Evolutionary conservation across 2,797 vertebrate species (phyloP).

Genomic region (Macropus fuliginosus): DNA sequence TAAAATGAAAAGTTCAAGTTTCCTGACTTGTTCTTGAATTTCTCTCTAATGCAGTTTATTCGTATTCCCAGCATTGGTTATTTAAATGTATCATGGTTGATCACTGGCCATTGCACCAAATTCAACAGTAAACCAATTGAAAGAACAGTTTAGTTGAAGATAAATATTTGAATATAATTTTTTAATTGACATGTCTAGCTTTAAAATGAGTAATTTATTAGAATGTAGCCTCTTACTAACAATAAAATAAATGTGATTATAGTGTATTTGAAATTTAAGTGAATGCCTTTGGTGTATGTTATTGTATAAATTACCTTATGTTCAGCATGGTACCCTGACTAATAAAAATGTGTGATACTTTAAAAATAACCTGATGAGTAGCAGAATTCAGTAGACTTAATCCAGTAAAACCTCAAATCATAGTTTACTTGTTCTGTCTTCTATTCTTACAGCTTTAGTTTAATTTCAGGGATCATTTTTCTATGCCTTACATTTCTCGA

Average conservation of each 20-base stretch:
- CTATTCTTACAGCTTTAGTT: neutral
- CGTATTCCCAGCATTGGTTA: neutral
- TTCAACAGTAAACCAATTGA: neutral
- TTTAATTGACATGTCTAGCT: neutral
- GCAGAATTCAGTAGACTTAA: neutral
- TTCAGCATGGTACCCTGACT: neutral
- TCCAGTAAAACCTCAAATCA: neutral
- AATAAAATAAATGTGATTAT: slow-evolving; percentile 35
- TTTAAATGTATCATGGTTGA: neutral
- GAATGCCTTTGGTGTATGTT: slow-evolving; percentile 6
- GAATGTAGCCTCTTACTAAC: neutral
- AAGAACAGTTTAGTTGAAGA: neutral
- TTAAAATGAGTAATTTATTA: neutral
- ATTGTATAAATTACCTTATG: neutral
- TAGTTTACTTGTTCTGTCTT: neutral
- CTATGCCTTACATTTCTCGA: slow-evolving; percentile 14
- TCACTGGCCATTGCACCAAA: neutral
- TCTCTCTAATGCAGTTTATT: neutral
- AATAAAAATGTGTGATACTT: neutral
- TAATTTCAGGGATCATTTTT: neutral
- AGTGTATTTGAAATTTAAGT: slow-evolving; percentile 36
- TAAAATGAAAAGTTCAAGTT: neutral
- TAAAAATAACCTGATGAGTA: neutral
- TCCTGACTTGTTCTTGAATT: slow-evolving; percentile 5
- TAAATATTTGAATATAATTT: neutral